Conservation (phyloP, 1,140 invertebrate species). For the Drosophila burlai region DNA sequence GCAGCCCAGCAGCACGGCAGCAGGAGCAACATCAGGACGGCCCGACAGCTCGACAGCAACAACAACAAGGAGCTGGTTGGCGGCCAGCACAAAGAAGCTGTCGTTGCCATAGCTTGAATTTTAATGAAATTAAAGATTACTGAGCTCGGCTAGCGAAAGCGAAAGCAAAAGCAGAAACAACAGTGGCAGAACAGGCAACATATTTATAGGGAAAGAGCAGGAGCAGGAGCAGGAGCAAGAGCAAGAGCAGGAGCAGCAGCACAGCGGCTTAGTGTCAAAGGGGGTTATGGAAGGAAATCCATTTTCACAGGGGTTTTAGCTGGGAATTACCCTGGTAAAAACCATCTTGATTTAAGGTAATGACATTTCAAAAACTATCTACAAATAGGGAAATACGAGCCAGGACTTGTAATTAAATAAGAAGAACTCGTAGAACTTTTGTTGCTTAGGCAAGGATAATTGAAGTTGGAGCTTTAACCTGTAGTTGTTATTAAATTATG, state of each 20-base stretch:
- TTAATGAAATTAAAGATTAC: conserved; percentile 82
- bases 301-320: neutral
- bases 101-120: conserved; percentile 62
- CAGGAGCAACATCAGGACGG: conserved; percentile 12
- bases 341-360: neutral
- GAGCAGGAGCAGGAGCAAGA: neutral
- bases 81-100: conserved; percentile 42
- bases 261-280: conserved; percentile 1
- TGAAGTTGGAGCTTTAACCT: neutral
- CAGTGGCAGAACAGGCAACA: conserved; percentile 7
- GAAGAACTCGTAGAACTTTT: too few relatives aligned
- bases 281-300: neutral
- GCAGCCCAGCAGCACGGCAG: conserved; percentile 16
- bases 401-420: neutral
- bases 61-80: conserved; percentile 20
- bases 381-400: neutral
- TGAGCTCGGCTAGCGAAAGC: conserved; percentile 50
- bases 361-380: conserved; percentile 1
- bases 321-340: neutral
- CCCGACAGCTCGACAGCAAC: conserved; percentile 16
- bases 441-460: neutral
- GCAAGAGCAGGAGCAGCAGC: neutral
- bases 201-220: neutral
- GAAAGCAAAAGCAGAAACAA: conserved; percentile 31
- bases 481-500: neutral